Percentiles rank a stretch among this genome's conserved stretches.
phyloP scores from a whole-genome alignment of 1,140 invertebrate genomes.

The Aphelinus atriplicis region DNA sequence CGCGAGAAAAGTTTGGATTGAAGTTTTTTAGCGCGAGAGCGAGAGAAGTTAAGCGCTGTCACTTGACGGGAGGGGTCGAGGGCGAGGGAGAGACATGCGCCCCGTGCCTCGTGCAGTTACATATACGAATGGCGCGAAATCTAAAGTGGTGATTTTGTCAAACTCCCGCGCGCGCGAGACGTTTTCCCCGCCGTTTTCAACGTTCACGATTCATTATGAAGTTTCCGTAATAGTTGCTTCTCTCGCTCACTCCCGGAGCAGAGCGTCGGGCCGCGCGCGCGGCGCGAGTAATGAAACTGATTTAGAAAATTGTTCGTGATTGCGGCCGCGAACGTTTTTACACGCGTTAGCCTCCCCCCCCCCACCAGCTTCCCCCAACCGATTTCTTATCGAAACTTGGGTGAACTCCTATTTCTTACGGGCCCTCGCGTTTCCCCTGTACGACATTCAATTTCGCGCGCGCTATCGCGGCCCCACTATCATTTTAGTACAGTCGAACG shows the following conservation, averaged over 20 bases:
- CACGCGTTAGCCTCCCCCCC: no score
- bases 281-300: constrained; percentile 24
- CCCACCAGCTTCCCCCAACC: no score
- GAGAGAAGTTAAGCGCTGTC: constrained; percentile 55
- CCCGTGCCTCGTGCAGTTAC: constrained; percentile 7
- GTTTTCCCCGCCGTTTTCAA: constrained; percentile 22
- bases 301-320: constrained; percentile 32
- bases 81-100: neutral
- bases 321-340: neutral
- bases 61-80: constrained; percentile 26
- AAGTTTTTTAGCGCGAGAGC: constrained; percentile 49
- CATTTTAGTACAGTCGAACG: no score
- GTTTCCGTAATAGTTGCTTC: constrained; percentile 28
- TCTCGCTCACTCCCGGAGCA: neutral
- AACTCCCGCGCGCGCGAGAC: constrained; percentile 11
- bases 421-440: no score
- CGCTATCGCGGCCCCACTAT: no score
- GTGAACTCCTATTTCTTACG: no score
- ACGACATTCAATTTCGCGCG: no score
- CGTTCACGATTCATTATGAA: constrained; percentile 39
- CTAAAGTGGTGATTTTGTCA: constrained; percentile 39
- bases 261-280: neutral
- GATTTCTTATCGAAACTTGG: no score
- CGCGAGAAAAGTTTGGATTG: constrained; percentile 52
- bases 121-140: constrained; percentile 29